phyloP scores from a whole-genome alignment of 1,140 invertebrate genomes.

The Phymastichus coffea region DNA sequence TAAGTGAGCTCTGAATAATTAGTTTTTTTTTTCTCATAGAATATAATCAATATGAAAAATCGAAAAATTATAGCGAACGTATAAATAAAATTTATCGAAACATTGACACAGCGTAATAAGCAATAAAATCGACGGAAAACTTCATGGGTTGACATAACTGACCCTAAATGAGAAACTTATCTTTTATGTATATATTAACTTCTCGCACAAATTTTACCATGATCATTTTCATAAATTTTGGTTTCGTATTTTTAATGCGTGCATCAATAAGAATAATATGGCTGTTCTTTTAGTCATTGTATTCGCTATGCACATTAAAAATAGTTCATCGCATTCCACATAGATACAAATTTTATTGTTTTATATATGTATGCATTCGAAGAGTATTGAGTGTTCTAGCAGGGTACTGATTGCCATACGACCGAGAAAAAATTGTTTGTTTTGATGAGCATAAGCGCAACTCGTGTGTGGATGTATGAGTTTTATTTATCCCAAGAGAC shows the following conservation, averaged over 20 bases:
- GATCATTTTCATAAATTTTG: not conserved
- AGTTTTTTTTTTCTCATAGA: too few species aligned
- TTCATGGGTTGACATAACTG: slow-evolving; percentile 7
- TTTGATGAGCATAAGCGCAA: slow-evolving; percentile 30
- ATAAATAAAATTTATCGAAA: too few species aligned
- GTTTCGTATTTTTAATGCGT: too few species aligned
- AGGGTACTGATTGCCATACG: not conserved
- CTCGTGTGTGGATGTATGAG: not conserved
- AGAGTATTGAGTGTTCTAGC: not conserved
- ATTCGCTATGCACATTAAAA: too few species aligned
- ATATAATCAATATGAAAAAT: too few species aligned
- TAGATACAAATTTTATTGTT: too few species aligned
- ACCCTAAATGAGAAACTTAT: slow-evolving; percentile 18
- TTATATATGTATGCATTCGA: too few species aligned
- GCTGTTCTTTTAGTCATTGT: too few species aligned
- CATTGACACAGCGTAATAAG: too few species aligned
- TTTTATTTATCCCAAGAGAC: not conserved
- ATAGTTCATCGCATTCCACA: too few species aligned
- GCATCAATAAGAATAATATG: too few species aligned
- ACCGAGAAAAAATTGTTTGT: slow-evolving; percentile 37
- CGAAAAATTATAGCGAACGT: too few species aligned
- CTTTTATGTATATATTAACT: not conserved
- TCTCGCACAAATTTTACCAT: not conserved
- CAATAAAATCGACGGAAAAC: not conserved
- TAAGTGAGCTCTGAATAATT: not conserved